Conservation (phyloP, 2,888 invertebrate genomes). For the Malacosoma neustria region DNA sequence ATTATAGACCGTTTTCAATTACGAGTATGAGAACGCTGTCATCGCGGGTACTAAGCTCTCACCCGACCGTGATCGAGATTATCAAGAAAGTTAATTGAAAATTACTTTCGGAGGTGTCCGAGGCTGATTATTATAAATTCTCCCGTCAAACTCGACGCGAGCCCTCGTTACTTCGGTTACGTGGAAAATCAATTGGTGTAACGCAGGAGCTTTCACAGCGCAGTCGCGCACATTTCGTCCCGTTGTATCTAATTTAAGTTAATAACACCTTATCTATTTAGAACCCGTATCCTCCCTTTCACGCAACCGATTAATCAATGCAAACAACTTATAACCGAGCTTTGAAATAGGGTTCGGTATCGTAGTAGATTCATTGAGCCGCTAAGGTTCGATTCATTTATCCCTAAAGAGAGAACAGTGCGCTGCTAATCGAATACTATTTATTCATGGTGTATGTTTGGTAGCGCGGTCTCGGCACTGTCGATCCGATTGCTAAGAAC, state of each 20-base stretch:
- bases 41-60: slow-evolving; percentile 42
- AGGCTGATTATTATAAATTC: slow-evolving; percentile 52
- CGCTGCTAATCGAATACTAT: slow-evolving; percentile 56
- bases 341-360: slow-evolving; percentile 38
- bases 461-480: slow-evolving; percentile 51
- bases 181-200: slow-evolving; percentile 40
- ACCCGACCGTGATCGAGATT: slow-evolving; percentile 54
- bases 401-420: slow-evolving; percentile 36
- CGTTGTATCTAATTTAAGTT: not conserved
- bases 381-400: slow-evolving; percentile 45
- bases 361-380: slow-evolving; percentile 43
- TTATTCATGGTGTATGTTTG: slow-evolving; percentile 67
- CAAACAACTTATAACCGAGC: slow-evolving; percentile 33
- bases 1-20: slow-evolving; percentile 59
- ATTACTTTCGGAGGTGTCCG: slow-evolving; percentile 56
- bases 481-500: slow-evolving; percentile 56
- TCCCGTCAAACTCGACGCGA: slow-evolving; percentile 41
- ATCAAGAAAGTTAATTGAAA: slow-evolving; percentile 67
- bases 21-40: slow-evolving; percentile 41
- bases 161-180: slow-evolving; percentile 25
- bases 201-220: slow-evolving; percentile 36
- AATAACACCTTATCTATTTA: slow-evolving; percentile 11
- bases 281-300: slow-evolving; percentile 25
- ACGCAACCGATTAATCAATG: slow-evolving; percentile 39
- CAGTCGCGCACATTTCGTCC: not conserved